Evolutionary conservation across 2,113 vertebrate species (phyloP).

Genomic region (Tursiops truncatus): DNA sequence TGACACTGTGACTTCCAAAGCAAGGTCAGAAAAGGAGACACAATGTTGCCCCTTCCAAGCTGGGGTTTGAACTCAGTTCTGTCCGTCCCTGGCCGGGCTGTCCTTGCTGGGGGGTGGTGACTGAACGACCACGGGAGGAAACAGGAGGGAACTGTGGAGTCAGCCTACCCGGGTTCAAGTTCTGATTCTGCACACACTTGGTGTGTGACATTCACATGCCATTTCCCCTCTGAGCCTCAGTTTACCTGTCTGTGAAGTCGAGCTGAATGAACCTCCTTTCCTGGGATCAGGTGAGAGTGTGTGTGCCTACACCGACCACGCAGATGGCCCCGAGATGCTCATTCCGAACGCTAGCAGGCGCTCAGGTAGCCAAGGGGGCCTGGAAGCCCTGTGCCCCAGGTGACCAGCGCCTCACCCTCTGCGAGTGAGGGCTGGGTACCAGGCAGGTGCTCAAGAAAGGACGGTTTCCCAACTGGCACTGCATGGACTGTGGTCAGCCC

Average conservation of each 20-base stretch:
- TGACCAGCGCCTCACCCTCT: background rate
- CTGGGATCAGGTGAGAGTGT: background rate
- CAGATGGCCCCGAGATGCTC: background rate
- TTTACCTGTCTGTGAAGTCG: background rate
- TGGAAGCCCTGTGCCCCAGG: fast-evolving
- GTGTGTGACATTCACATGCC: background rate
- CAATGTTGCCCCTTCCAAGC: fast-evolving
- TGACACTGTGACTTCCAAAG: background rate
- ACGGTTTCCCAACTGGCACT: background rate
- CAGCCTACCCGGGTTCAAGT: background rate
- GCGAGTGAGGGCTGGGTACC: background rate
- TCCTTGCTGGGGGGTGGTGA: too few relatives aligned
- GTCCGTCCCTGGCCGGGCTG: background rate
- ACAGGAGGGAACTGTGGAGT: background rate
- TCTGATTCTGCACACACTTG: background rate
- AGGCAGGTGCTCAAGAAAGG: background rate
- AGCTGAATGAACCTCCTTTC: background rate
- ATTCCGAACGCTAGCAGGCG: background rate
- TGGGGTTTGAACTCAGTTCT: background rate
- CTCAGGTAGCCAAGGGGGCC: background rate
- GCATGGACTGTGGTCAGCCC: background rate
- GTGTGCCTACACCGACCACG: background rate
- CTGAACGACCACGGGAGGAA: background rate
- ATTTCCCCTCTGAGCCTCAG: background rate
- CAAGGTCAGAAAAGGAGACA: background rate